A percentile compares a stretch with the other conserved stretches of the same genome.
phyloP scores from a whole-genome alignment of 2,113 vertebrate genomes.

The Baryphthengus martii region DNA sequence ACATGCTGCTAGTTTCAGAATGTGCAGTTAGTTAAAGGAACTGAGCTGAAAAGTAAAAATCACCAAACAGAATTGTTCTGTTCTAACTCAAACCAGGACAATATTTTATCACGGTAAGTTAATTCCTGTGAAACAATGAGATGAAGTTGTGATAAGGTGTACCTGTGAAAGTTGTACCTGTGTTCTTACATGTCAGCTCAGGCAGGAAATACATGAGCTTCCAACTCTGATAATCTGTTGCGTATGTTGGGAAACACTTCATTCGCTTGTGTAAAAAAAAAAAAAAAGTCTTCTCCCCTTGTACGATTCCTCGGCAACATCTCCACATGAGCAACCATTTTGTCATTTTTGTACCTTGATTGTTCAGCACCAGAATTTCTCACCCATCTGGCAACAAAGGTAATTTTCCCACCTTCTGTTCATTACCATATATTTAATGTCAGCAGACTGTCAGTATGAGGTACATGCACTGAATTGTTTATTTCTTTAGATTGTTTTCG shows the following conservation, averaged over 20 bases:
- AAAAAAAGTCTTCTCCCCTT: not conserved
- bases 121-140: not conserved
- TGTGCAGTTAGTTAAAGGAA: too few species aligned
- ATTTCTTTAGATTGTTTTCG: not conserved
- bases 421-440: not conserved
- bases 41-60: too few species aligned
- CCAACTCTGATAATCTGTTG: not conserved
- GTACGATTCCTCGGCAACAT: not conserved
- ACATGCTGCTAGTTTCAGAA: too few species aligned
- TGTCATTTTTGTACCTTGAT: not conserved
- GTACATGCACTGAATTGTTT: not conserved
- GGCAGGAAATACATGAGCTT: not conserved
- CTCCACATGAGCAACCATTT: not conserved
- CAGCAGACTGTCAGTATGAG: not conserved
- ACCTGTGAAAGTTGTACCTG: not conserved
- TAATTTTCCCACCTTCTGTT: not conserved
- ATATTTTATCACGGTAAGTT: not conserved
- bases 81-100: too few species aligned
- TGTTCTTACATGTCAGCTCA: not conserved
- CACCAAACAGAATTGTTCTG: too few species aligned
- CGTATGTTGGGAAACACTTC: not conserved
- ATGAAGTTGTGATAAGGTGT: not conserved
- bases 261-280: not conserved
- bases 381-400: not conserved
- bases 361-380: not conserved